These are phyloP conservation scores for Alcedo quadribrachys DNA, from an alignment of 2,797 vertebrate species.

Conservation along the genomic window DNA sequence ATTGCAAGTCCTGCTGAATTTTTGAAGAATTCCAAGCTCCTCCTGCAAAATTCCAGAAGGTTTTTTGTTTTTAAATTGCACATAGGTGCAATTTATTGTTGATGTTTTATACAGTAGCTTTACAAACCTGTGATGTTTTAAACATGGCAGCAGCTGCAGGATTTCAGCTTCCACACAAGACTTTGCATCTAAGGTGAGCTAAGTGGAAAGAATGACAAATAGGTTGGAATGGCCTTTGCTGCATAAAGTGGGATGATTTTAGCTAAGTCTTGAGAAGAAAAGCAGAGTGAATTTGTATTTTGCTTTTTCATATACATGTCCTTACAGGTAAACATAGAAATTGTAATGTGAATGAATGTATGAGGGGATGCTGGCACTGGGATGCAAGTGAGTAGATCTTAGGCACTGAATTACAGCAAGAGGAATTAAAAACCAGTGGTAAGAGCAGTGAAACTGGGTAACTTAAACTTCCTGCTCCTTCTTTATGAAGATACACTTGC, in stretches of 20 bases:
- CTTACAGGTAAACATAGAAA: background rate
- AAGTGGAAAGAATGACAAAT: background rate
- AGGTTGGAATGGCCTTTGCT: background rate
- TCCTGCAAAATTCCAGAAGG: background rate
- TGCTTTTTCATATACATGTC: background rate
- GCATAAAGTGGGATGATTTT: background rate
- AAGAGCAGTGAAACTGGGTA: background rate
- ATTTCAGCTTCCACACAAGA: background rate
- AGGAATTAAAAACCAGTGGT: background rate
- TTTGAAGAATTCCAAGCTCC: background rate
- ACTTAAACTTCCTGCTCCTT: background rate
- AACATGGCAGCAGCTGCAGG: background rate
- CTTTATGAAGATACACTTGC: background rate
- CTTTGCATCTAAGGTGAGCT: background rate
- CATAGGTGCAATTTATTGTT: background rate
- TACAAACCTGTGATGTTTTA: background rate
- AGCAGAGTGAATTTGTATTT: background rate
- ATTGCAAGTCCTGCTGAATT: background rate
- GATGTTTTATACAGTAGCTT: background rate
- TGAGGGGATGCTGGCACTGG: background rate
- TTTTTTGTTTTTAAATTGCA: too few species aligned
- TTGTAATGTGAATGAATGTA: background rate
- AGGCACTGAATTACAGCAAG: background rate
- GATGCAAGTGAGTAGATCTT: background rate
- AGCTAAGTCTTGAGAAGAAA: background rate